Base-by-base conservation (phyloP, 1,140 invertebrate species). In the Anadara kagoshimensis region DNA sequence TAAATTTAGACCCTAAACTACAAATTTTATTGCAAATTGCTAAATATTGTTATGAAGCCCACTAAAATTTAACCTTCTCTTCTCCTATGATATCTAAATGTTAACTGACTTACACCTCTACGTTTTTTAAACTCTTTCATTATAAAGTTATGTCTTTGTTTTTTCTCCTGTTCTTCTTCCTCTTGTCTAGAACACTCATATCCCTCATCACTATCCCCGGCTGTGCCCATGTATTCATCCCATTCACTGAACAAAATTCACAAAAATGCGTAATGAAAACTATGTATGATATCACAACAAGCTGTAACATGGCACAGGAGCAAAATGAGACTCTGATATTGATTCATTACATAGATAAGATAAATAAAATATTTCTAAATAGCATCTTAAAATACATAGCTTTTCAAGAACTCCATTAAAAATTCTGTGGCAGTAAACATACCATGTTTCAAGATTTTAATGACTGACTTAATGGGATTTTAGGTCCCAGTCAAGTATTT, bases 111-210 rank as follows among this genome's bases (percentile, higher is more conserved):
- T 26, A 81, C 81, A 43, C 81, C 78, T 78, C 82, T 89, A 41
- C 89, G 75, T 68, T 86, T 86, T 64, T 85, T 83, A 69, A 90
- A 90, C 68, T 90, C 84, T 8, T 84, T 79, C 65, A 69, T 80
- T 56, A 90, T 90, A 12, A 88, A 63, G 12, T 73, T 83, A 29
- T 76, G 69, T 61, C 87, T 73, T 22, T 79, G 67, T 36, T 82
- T 76, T 58, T 83, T 86, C 51, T 87, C 83, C 57, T 71, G 70
- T n/a, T 75, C 68, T 44, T 80, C 82, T 58, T 75, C 14, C 7
- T 76, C 69, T 26, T 75, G 53, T 22, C 57, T 69, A 54, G 53
- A 54, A 8, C 78, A 54, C 22, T 84, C 73, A 57, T 75, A 76
- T n/a, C 83, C 85, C 24, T 82, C 80, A 54, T 81, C 81, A 68